These are phyloP conservation scores for Gastrophryne carolinensis DNA, from an alignment of 2,797 vertebrate species.

Conservation along the genomic window DNA sequence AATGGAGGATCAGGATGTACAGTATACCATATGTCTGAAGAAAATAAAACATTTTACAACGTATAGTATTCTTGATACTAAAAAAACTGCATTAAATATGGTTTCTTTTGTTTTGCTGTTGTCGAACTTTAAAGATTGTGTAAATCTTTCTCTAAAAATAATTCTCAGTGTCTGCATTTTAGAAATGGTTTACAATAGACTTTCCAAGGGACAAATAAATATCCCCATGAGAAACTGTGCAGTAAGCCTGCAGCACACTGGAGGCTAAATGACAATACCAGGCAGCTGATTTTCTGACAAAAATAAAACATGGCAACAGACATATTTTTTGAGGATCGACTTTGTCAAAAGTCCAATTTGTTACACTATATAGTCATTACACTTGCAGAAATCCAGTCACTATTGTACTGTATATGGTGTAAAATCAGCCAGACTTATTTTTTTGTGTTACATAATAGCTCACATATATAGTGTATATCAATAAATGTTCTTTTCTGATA, in stretches of 20 bases:
- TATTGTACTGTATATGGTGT: too few species aligned
- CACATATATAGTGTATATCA: too few species aligned
- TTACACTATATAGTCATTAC: constrained; percentile 19
- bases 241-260: constrained; percentile 39
- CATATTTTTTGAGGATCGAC: constrained; percentile 28
- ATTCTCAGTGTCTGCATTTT: background rate
- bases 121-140: too few species aligned
- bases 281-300: constrained; percentile 16
- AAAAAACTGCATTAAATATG: background rate
- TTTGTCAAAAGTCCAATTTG: constrained; percentile 21
- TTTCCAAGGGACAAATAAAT: constrained; percentile 24
- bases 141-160: background rate
- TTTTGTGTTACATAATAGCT: too few species aligned
- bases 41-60: too few species aligned
- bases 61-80: background rate
- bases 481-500: too few species aligned
- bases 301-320: constrained; percentile 46
- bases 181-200: constrained; percentile 27
- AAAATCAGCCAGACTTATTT: too few species aligned
- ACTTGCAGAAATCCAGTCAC: background rate
- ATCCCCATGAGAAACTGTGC: constrained; percentile 28
- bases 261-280: constrained; percentile 37
- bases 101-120: too few species aligned
- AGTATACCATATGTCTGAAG: too few species aligned
- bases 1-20: too few species aligned